Conservation (phyloP, 2,888 invertebrate species). For the Conchocele bisecta region DNA sequence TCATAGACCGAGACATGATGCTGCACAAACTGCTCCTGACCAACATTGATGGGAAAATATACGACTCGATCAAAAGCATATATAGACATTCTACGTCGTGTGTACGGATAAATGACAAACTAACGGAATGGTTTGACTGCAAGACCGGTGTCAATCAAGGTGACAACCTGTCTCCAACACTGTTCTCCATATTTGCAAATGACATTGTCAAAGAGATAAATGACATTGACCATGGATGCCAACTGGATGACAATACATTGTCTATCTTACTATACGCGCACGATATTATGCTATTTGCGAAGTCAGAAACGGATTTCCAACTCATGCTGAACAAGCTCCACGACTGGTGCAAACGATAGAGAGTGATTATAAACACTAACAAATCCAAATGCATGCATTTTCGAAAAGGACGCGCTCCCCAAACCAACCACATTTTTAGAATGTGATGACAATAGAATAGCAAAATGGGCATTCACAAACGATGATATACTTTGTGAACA, state of each 20-base stretch:
- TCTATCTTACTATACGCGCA: slow-evolving; percentile 21
- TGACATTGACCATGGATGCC: slow-evolving; percentile 14
- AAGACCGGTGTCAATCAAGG: slow-evolving; percentile 21
- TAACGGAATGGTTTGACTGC: slow-evolving; percentile 29
- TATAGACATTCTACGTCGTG: background rate
- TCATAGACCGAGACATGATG: slow-evolving; percentile 15
- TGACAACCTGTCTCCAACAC: slow-evolving; percentile 25
- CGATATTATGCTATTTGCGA: slow-evolving; percentile 14
- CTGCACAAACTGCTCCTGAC: background rate
- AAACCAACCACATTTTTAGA: too few relatives aligned
- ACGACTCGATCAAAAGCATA: slow-evolving; percentile 7
- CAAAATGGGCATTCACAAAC: too few relatives aligned
- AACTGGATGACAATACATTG: slow-evolving; percentile 7
- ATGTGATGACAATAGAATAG: too few relatives aligned
- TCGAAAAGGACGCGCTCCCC: background rate
- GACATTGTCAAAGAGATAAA: slow-evolving; percentile 31
- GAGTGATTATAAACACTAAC: background rate
- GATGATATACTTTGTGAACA: too few relatives aligned
- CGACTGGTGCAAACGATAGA: slow-evolving; percentile 11
- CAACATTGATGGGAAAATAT: slow-evolving; percentile 6
- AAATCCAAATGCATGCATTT: slow-evolving; percentile 8
- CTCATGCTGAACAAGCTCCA: background rate
- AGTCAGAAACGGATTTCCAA: slow-evolving; percentile 9
- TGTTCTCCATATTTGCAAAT: slow-evolving; percentile 22
- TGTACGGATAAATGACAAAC: slow-evolving; percentile 28